A percentile compares a stretch with the other conserved stretches of the same genome.
These are phyloP conservation scores for Sciurus vulgaris DNA, from an alignment of 2,797 vertebrate species.

Conservation along the genomic window DNA sequence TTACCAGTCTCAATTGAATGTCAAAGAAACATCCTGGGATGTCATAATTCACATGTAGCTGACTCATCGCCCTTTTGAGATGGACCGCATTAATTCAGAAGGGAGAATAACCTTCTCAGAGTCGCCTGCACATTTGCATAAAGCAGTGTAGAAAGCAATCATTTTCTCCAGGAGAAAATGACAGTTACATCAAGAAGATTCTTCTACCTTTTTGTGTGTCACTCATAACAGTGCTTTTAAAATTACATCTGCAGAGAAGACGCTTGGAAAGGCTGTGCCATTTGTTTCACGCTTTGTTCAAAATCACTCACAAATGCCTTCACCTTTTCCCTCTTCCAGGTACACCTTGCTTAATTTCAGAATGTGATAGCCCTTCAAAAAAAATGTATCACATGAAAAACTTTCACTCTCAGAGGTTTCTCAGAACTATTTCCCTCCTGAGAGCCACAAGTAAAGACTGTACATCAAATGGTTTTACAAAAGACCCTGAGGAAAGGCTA, in stretches of 20 bases:
- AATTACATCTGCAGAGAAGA: slow-evolving; percentile 7
- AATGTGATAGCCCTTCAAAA: not conserved
- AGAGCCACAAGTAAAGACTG: slow-evolving; percentile 35
- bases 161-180: slow-evolving; percentile 49
- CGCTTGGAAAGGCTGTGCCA: not conserved
- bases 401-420: slow-evolving; percentile 18
- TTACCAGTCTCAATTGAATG: slow-evolving; percentile 49
- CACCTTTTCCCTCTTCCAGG: not conserved
- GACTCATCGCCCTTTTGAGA: slow-evolving; percentile 21
- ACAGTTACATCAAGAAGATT: not conserved
- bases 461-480: slow-evolving; percentile 57
- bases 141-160: slow-evolving; percentile 23
- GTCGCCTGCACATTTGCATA: slow-evolving; percentile 41
- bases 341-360: not conserved
- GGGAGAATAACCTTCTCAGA: slow-evolving; percentile 44
- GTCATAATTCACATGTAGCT: slow-evolving; percentile 22
- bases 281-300: not conserved
- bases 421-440: slow-evolving; percentile 57
- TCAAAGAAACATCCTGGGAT: slow-evolving; percentile 63
- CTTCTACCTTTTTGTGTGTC: not conserved
- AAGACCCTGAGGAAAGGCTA: slow-evolving; percentile 51
- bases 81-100: slow-evolving; percentile 37
- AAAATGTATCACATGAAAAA: not conserved
- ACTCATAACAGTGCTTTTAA: slow-evolving; percentile 4
- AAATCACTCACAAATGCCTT: not conserved